Evolutionary conservation across 1,140 invertebrate genomes (phyloP), one percentile per base, ranked within the genome.

Genomic region (Phocides pigmalion): DNA sequence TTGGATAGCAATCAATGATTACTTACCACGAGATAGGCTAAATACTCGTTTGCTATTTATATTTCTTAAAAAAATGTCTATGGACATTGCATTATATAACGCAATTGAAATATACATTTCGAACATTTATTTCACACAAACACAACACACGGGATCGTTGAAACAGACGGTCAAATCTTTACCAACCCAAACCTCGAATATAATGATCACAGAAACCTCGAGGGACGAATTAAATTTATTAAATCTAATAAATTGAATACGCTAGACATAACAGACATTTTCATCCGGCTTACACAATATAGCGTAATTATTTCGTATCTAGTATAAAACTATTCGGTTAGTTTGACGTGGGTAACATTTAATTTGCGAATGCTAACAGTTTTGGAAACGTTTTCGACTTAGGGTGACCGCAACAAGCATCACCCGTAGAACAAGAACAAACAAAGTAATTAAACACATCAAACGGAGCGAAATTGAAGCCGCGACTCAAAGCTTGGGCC

Each of bases 361-460:
- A 89, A 90, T 89, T 83, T 86, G 72, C 70, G 70, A 89, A 89
- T 78, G 75, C 74, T 83, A 84, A 86, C 81, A 84, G 79, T 89
- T 86, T 86, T 79, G 71, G 74, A 75, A 82, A 37, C 84, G 74
- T 87, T 85, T 82, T 85, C 86, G 79, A 86, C 87, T 89, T 87
- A 76, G 80, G 80, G 58, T 70, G 76, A 90, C 88, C 86, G 77
- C 88, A 90, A 70, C 82, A 81, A 79, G 79, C 82, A 86, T 80
- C 81, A 70, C 68, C 54, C 67, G 64, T 61, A 42, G 72, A 87
- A 90, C 83, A 86, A 88, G 87, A 90, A 87, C 87, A 84, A 87
- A 89, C 86, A 89, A 90, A 90, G 86, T 89, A 89, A 90, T 90
- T 90, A 90, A 89, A 87, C 88, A 88, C 84, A 90, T 90, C 88